Evolutionary conservation across 2,113 vertebrate species (phyloP).

Genomic region (Gambusia holbrooki): DNA sequence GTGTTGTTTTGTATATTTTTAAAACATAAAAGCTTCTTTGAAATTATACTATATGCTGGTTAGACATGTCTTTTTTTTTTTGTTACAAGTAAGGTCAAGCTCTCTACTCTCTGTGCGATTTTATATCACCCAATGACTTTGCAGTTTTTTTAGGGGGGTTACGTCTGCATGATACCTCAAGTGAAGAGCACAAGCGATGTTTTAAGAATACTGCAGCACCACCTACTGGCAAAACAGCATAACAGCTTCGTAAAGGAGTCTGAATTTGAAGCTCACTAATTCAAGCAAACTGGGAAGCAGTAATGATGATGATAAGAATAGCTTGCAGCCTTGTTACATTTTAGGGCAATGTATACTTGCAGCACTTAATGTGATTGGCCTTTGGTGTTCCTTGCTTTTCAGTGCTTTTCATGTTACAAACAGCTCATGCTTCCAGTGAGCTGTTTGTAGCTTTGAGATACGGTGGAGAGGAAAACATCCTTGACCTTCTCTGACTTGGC

Average conservation of each 20-base stretch:
- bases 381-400: conserved; percentile 26
- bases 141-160: conserved; percentile 34
- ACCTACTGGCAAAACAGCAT: conserved; percentile 30
- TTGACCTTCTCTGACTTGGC: conserved; percentile 74
- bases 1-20: too few species aligned
- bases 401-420: neutral
- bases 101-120: conserved; percentile 22
- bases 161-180: conserved; percentile 24
- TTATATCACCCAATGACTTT: conserved; percentile 38
- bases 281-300: neutral
- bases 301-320: too few species aligned
- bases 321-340: neutral
- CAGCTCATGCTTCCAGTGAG: conserved; percentile 6
- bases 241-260: neutral
- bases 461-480: conserved; percentile 6
- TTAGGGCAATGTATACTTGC: neutral
- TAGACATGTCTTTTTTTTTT: conserved; percentile 5
- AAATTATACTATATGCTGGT: neutral
- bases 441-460: conserved; percentile 28
- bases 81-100: neutral
- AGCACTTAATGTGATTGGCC: neutral
- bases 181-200: neutral
- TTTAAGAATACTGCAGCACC: conserved; percentile 18
- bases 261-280: neutral
- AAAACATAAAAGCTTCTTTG: too few species aligned